A percentile compares a stretch with the other conserved stretches of the same genome.
Evolutionary conservation across 2,113 vertebrate species (phyloP).

Genomic region (Gasterosteus nipponicus): DNA sequence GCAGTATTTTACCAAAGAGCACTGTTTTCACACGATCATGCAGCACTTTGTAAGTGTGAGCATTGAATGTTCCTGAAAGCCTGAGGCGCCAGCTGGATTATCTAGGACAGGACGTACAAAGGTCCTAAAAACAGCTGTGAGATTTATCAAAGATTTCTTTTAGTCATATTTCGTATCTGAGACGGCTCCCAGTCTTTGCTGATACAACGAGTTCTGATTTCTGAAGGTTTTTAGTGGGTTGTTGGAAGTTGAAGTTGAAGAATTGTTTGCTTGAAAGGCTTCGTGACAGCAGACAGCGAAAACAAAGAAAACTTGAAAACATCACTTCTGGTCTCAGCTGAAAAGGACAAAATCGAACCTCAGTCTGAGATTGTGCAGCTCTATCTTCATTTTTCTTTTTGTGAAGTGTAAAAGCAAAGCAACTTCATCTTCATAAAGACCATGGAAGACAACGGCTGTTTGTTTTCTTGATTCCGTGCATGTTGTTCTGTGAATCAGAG

Average conservation of each 20-base stretch:
- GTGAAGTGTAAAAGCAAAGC: conserved; percentile 2
- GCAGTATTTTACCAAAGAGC: conserved; percentile 56
- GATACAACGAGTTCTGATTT: neutral
- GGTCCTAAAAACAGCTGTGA: conserved; percentile 19
- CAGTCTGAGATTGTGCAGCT: neutral
- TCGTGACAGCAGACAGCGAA: neutral
- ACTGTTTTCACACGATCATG: conserved; percentile 43
- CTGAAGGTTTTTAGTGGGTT: neutral
- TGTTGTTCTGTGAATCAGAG: conserved; percentile 30
- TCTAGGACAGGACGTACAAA: conserved; percentile 15
- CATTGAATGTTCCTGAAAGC: conserved; percentile 50
- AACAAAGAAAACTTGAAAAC: conserved; percentile 18
- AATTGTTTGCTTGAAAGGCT: neutral
- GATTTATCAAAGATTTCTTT: neutral
- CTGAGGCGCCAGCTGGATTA: conserved; percentile 30
- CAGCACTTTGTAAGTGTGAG: conserved; percentile 56
- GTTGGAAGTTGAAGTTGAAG: neutral
- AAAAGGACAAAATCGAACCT: neutral
- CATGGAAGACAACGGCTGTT: conserved; percentile 4
- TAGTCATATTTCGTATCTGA: neutral
- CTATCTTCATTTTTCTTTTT: conserved; percentile 12
- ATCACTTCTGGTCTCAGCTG: neutral
- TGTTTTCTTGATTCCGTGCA: conserved; percentile 16
- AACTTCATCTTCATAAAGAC: conserved; percentile 5
- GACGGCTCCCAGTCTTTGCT: neutral